Evolutionary conservation across 2,888 invertebrate genomes (phyloP).

Genomic region (Rapana venosa): DNA sequence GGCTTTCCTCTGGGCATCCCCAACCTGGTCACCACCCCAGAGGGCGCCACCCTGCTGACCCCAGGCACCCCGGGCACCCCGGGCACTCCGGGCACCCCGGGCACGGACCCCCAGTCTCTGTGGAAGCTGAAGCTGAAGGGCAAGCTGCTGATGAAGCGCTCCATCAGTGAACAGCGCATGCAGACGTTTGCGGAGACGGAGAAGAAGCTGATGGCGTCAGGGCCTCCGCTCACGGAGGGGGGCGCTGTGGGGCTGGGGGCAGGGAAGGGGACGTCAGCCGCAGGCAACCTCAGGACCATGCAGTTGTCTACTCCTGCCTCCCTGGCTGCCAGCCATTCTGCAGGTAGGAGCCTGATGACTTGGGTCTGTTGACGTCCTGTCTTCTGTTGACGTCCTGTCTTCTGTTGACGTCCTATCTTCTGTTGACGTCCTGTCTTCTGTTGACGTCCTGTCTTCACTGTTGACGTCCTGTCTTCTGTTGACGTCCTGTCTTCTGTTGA

Average conservation of each 20-base stretch:
- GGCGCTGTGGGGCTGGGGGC: background rate
- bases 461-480: too few relatives aligned
- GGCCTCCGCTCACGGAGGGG: background rate
- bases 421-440: too few relatives aligned
- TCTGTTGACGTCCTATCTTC: background rate
- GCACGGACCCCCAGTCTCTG: conserved; percentile 48
- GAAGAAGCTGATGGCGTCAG: background rate
- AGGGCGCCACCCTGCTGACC: conserved; percentile 38
- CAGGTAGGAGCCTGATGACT: conserved; percentile 19
- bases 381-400: background rate
- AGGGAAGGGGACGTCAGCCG: background rate
- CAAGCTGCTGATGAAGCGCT: conserved; percentile 75
- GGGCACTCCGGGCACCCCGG: conserved; percentile 48
- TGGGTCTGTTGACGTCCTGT: background rate
- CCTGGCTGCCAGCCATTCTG: background rate
- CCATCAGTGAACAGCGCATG: conserved; percentile 69
- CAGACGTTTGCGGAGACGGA: conserved; percentile 34
- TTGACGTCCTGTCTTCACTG: too few relatives aligned
- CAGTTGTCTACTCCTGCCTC: background rate
- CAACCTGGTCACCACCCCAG: conserved; percentile 38
- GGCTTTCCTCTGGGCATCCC: conserved; percentile 43
- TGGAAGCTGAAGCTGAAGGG: conserved; percentile 69
- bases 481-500: too few relatives aligned
- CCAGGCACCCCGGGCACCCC: conserved; percentile 48
- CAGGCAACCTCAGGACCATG: background rate